These are phyloP conservation scores for Symphodus melops DNA, from an alignment of 2,113 vertebrate species.

Conservation along the genomic window DNA sequence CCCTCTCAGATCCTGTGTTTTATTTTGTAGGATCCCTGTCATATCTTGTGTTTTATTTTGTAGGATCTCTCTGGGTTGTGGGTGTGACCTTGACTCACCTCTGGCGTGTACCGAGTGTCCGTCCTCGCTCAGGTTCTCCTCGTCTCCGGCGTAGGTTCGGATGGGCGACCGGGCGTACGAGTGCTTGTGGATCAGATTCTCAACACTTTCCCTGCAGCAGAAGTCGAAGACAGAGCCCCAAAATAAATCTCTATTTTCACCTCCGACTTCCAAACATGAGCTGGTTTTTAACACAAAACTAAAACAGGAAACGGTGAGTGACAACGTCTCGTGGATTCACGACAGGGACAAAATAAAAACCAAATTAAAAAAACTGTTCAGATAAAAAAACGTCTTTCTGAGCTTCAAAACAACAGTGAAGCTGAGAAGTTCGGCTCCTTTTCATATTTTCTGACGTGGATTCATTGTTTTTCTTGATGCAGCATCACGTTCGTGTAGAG, in stretches of 20 bases:
- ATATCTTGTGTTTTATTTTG: neutral
- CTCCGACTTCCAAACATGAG: neutral
- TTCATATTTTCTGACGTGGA: neutral
- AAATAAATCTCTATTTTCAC: conserved; percentile 78
- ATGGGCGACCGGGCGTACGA: conserved; percentile 98
- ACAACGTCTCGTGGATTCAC: too few species aligned
- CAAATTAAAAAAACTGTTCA: too few species aligned
- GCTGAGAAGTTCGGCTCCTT: too few species aligned
- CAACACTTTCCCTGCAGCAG: conserved; percentile 94
- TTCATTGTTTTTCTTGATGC: neutral
- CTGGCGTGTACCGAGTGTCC: conserved; percentile 87
- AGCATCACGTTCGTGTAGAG: neutral
- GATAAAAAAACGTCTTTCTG: too few species aligned
- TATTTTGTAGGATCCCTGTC: neutral
- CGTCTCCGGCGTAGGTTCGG: conserved; percentile 94
- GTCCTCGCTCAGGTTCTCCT: conserved; percentile 92
- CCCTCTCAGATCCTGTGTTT: neutral
- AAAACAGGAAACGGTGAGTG: too few species aligned
- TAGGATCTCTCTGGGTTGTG: neutral
- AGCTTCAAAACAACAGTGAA: neutral
- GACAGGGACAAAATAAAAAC: too few species aligned
- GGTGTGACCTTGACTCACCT: conserved; percentile 80
- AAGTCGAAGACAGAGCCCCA: conserved; percentile 75
- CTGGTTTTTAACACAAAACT: too few species aligned
- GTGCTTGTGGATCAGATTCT: conserved; percentile 99